These are phyloP conservation scores for Dynastes hyllus DNA, from an alignment of 2,888 invertebrate species.

Conservation along the genomic window DNA sequence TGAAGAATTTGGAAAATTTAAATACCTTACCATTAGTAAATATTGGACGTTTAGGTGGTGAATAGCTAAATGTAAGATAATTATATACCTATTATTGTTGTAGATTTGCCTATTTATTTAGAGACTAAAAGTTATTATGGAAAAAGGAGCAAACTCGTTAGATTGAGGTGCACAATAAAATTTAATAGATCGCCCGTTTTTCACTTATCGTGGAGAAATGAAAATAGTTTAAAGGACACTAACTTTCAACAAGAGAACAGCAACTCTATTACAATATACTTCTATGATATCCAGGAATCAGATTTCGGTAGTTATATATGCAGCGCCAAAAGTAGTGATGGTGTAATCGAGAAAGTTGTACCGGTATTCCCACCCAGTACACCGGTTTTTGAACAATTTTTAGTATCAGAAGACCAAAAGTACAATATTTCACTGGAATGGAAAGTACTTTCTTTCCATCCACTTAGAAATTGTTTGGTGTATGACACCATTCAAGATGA, in stretches of 20 bases:
- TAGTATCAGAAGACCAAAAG: not conserved
- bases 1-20: too few relatives aligned
- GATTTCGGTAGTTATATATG: constrained; percentile 8
- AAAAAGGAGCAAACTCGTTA: not conserved
- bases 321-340: constrained; percentile 12
- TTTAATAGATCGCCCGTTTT: not conserved
- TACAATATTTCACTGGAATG: constrained; percentile 23
- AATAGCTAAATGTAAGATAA: not conserved
- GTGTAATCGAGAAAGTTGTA: not conserved
- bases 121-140: constrained; percentile 10
- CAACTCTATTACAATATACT: not conserved
- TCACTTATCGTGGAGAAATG: constrained; percentile 10
- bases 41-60: not conserved
- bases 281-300: not conserved
- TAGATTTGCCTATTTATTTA: constrained; percentile 34
- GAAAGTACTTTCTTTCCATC: constrained; percentile 6
- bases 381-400: constrained; percentile 23
- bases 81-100: constrained; percentile 24
- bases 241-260: not conserved
- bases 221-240: not conserved
- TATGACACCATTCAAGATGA: constrained; percentile 10
- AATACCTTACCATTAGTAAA: too few relatives aligned
- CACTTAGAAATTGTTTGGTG: constrained; percentile 23
- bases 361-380: not conserved
- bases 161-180: constrained; percentile 7